phyloP scores from a whole-genome alignment of 2,797 vertebrate species.

The Gallinago stenura region DNA sequence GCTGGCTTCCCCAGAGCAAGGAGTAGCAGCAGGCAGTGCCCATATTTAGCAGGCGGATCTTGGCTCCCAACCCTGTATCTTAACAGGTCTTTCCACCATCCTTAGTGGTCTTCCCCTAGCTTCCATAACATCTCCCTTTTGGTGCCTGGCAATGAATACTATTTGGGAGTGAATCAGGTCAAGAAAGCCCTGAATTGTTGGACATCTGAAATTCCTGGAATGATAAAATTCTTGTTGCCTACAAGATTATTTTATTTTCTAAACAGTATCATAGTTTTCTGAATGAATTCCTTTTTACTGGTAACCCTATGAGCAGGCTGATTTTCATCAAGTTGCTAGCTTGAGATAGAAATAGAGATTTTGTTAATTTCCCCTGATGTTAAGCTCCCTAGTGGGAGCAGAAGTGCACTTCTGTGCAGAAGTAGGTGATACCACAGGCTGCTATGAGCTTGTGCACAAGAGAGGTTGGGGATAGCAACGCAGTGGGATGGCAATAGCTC shows the following conservation, averaged over 20 bases:
- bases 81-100: neutral
- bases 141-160: neutral
- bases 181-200: neutral
- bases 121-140: neutral
- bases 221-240: neutral
- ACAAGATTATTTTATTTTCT: neutral
- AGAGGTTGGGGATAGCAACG: neutral
- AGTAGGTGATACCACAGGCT: neutral
- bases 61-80: neutral
- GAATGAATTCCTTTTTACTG: neutral
- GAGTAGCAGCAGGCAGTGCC: neutral
- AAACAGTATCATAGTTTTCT: neutral
- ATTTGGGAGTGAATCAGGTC: neutral
- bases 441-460: too few relatives aligned
- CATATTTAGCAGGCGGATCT: neutral
- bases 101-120: neutral
- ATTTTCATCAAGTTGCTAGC: neutral
- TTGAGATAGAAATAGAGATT: neutral
- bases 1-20: neutral
- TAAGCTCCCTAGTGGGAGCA: neutral
- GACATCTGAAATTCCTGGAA: neutral
- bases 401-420: neutral
- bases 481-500: neutral
- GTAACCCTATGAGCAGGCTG: neutral
- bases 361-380: neutral